phyloP scores from a whole-genome alignment of 2,888 invertebrate genomes.

The Thumatha senex region DNA sequence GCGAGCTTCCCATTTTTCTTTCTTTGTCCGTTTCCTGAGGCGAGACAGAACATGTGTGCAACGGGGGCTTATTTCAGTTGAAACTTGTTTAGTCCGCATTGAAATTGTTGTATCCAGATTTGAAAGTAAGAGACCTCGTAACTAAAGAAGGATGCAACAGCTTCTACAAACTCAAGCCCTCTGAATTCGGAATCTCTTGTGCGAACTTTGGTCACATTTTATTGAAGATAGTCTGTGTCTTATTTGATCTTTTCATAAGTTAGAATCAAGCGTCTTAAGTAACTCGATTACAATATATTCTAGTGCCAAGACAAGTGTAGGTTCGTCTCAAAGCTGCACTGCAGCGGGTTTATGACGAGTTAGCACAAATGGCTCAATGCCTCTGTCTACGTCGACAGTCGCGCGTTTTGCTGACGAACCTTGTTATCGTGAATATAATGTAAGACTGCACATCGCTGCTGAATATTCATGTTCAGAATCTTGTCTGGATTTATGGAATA shows the following conservation, averaged over 20 bases:
- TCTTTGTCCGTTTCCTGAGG: conserved; percentile 58
- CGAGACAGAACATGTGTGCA: conserved; percentile 67
- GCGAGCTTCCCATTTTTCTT: conserved; percentile 59
- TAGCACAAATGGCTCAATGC: conserved; percentile 57
- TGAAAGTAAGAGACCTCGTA: conserved; percentile 57
- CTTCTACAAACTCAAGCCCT: conserved; percentile 47
- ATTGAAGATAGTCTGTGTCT: conserved; percentile 23
- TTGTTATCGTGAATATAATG: conserved; percentile 74
- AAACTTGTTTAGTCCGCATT: conserved; percentile 72
- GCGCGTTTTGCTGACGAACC: conserved; percentile 75
- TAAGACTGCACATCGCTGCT: conserved; percentile 60
- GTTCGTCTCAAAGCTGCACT: conserved; percentile 14
- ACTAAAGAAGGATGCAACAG: conserved; percentile 42
- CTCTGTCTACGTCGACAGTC: conserved; percentile 35
- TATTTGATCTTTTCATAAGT: conserved; percentile 23
- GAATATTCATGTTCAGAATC: conserved; percentile 76
- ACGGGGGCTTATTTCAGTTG: conserved; percentile 70
- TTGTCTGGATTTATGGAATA: conserved; percentile 38
- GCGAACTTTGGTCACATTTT: conserved; percentile 24
- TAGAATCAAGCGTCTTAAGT: conserved; percentile 22
- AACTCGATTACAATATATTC: conserved; percentile 40
- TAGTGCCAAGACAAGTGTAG: conserved; percentile 54
- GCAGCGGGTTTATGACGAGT: conserved; percentile 44
- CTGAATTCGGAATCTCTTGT: conserved; percentile 22
- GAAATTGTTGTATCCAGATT: conserved; percentile 69